Evolutionary conservation across 2,797 vertebrate species (phyloP), one percentile per base, ranked within the genome.

Genomic region (Poecile montanus): DNA sequence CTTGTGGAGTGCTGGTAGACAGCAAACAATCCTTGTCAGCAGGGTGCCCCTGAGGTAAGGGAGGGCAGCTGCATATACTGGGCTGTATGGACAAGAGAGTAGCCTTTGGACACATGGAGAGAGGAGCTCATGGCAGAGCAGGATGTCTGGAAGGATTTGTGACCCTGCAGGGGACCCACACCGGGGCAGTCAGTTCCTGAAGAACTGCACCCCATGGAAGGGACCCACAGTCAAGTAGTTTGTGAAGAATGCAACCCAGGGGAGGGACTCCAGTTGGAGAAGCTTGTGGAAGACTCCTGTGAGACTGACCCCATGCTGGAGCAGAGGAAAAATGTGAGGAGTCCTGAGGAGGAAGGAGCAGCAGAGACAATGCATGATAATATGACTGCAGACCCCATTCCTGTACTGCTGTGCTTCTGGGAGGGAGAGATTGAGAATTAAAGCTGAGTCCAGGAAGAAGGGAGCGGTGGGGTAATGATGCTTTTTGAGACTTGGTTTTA

Each of bases 301-400:
- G 15, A 15, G 10, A 60, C 7, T 58, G 51, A 30, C 36, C 11
- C 4, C 8, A 13, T 16, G 45, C 12, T 51, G 44, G 32, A 67
- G n/a, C 23, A 22, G 26, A 11, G 12, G 7, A 44, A 66, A 51
- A 23, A 7, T 19, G 15, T 60, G 53, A 58, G 38, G 32, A 58
- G 25, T 36, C 2, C 1, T 42, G 21, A 26, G 17, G 21, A 84
- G 6, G 12, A 67, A 67, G 18, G 15, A 60, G 14, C 7, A 38
- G n/a, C 22, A 67, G 32, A 51, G 5, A 51, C 0, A 1, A 42
- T 32, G n/a, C 62, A 5, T 0, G 0, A 57, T 26, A 42, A 44
- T 17, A 5, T 67, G 32, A 22, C 15, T 67, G 36, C 22, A 58
- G 45, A 34, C 8, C 7, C 10, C 6, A 10, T 36, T 44, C 15